Evolutionary conservation across 2,113 vertebrate species (phyloP).

Genomic region (Syrrhaptes paradoxus): DNA sequence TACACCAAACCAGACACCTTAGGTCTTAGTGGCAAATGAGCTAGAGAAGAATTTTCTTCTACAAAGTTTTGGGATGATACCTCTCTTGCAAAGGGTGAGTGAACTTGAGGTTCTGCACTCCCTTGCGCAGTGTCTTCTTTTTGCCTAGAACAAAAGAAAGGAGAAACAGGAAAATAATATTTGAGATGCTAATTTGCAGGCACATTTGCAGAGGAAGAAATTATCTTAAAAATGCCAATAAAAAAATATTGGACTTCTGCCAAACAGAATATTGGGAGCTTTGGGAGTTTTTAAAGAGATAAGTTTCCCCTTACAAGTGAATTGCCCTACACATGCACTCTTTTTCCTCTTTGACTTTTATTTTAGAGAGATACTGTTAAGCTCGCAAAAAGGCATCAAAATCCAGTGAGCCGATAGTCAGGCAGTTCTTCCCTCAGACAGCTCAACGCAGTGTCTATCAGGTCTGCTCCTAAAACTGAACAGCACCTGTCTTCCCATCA

Average conservation of each 20-base stretch:
- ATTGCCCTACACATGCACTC: not conserved
- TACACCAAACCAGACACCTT: not conserved
- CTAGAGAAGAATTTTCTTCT: not conserved
- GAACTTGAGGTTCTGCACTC: not conserved
- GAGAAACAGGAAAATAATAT: not conserved
- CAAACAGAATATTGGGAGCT: not conserved
- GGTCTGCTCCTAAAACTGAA: not conserved
- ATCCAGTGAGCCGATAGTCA: not conserved
- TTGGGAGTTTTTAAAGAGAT: not conserved
- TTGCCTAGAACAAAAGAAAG: not conserved
- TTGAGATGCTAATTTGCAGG: not conserved
- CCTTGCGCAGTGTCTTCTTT: not conserved
- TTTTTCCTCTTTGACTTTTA: not conserved
- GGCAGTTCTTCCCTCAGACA: not conserved
- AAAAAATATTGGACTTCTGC: not conserved
- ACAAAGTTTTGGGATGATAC: not conserved
- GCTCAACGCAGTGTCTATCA: not conserved
- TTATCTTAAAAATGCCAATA: not conserved
- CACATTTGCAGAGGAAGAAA: not conserved
- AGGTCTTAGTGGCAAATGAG: not conserved
- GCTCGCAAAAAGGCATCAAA: not conserved
- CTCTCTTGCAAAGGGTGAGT: not conserved
- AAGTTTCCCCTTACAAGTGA: not conserved
- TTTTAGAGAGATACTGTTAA: not conserved
- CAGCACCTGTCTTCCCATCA: not conserved